Base-by-base conservation (phyloP, 2,113 vertebrate genomes). In the Odontesthes bonariensis region DNA sequence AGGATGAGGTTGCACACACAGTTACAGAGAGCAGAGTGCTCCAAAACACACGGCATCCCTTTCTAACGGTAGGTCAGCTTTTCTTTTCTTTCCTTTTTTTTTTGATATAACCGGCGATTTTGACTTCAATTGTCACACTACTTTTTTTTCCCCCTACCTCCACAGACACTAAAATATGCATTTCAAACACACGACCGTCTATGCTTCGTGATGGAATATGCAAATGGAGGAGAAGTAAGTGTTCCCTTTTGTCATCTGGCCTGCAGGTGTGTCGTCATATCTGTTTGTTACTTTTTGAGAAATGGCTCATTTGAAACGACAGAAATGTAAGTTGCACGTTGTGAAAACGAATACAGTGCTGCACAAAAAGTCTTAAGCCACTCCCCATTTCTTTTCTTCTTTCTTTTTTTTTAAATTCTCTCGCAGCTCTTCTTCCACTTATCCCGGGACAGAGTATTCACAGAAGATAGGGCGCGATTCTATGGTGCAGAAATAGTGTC, bases 121-220 rank as follows among this genome's bases (percentile, higher is more conserved):
- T 52, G 14, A 16, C 47, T 16, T 12, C 3, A 13, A 23, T 46
- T 49, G 64, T 57, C 1, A 54, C 3, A 14, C 49, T 35, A 5
- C 8, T 35, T 42, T 38, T 60, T 22, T 27, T 61, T 53, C 4
- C 58, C 14, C 19, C 42, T 23, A 58, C 32, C 6, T 60, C 61
- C 8, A 0, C 83, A 98, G 97, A 97, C 97, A 0, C 93, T 98
- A 85, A 98, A 99, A 79, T 98, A 99, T 0, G 97, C 97, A 47
- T 99, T 99, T 88, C 97, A 99, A 93, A 99, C 97, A 1, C 95
- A 95, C 0, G 97, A 99, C 86, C 94, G 97, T 5, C 94, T 99
- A 54, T 99, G 97, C 92, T 99, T 99, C 2, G 97, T 99, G 81
- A 99, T 99, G 97, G 97, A 99, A 65, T 99, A 99, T 0, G 97